phyloP scores from a whole-genome alignment of 2,888 invertebrate species.

The Tinea semifulvella region DNA sequence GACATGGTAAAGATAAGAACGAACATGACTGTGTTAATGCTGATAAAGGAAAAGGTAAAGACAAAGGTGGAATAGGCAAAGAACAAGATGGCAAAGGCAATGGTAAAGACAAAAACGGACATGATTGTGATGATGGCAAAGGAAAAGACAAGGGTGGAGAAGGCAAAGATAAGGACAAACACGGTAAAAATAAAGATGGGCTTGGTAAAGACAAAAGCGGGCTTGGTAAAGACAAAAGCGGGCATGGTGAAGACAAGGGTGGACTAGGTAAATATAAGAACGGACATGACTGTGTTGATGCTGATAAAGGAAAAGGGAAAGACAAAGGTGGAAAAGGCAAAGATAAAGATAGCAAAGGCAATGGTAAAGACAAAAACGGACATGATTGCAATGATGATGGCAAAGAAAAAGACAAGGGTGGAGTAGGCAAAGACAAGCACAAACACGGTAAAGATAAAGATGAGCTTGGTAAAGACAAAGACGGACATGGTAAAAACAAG shows the following conservation, averaged over 20 bases:
- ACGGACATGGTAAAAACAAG: conserved; percentile 8
- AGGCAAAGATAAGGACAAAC: neutral
- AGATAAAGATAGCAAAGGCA: neutral
- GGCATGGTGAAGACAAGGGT: neutral
- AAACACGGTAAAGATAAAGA: neutral
- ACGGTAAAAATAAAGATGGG: neutral
- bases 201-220: neutral
- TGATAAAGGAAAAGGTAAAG: neutral
- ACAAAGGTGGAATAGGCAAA: neutral
- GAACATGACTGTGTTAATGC: conserved; percentile 4
- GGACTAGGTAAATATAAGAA: neutral
- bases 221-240: neutral
- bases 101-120: neutral
- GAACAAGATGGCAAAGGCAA: neutral
- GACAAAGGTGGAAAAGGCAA: neutral
- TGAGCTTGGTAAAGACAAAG: conserved; percentile 3
- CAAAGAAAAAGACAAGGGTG: neutral
- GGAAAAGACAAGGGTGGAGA: conserved; percentile 6
- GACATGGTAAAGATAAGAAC: neutral
- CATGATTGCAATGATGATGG: neutral
- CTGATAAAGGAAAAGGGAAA: neutral
- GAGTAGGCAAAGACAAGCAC: neutral
- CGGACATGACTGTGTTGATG: neutral
- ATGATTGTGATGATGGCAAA: conserved; percentile 6
- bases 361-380: neutral